Conservation (phyloP, 2,797 vertebrate species). For the Artibeus jamaicensis region DNA sequence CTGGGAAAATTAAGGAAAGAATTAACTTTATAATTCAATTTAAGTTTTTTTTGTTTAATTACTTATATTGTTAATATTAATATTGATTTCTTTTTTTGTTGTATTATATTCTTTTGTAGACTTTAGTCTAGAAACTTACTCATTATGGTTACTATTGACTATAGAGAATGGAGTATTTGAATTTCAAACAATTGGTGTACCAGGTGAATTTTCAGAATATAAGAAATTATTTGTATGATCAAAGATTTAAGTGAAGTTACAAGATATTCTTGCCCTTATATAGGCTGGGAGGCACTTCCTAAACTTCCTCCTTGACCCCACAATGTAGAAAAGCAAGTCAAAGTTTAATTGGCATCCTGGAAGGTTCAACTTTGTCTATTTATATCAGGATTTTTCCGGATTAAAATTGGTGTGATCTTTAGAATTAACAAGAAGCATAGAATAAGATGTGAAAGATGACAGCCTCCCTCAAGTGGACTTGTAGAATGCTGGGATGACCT, state of each 20-base stretch:
- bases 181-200: background rate
- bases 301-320: background rate
- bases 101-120: background rate
- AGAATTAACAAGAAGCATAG: background rate
- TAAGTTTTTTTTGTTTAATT: slow-evolving; percentile 34
- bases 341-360: background rate
- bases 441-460: background rate
- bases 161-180: background rate
- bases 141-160: background rate
- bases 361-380: background rate
- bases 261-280: background rate
- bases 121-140: background rate
- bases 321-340: slow-evolving; percentile 24
- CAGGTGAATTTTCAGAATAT: background rate
- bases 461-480: background rate
- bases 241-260: background rate
- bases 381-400: slow-evolving; percentile 22
- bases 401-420: background rate
- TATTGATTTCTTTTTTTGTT: background rate
- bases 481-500: background rate
- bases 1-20: slow-evolving; percentile 32
- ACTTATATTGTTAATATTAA: slow-evolving; percentile 39
- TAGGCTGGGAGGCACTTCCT: background rate
- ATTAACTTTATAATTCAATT: slow-evolving; percentile 52
- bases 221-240: background rate